Base-by-base conservation (phyloP, 2,888 invertebrate species). In the Agrotis exclamationis region DNA sequence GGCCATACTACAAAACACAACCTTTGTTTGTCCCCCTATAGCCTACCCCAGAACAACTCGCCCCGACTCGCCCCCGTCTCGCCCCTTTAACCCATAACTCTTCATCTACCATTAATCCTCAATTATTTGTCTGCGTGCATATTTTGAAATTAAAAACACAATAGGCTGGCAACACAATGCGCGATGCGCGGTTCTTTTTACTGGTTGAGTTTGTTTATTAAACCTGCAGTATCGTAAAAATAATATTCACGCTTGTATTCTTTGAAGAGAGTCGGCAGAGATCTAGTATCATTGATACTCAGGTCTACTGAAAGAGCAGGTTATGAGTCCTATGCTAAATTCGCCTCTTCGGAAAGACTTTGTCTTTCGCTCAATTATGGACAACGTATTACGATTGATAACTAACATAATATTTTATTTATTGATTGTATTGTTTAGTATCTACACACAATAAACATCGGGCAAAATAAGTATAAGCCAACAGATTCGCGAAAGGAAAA, bases 41-140 rank as follows among this genome's bases (percentile, higher is more conserved):
- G 20, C 45, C 39, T 11, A 9, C 70, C 72, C 22, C 16, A 3
- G 13, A 11, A 39, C 16, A 3, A 13, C n/a, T 65, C 48, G 13
- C 48, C 28, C n/a, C 14, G 0, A 44, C 44, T 57, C 45, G 18
- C 74, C 22, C 22, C 58, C 45, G 18, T 51, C 45, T 51, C 58
- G 50, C 22, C 64, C 63, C 58, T 44, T 62, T n/a, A 62, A 54
- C 66, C 78, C 67, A 74, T 83, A 77, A 80, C 60, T 75, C 77
- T 70, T 75, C 69, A 83, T 77, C 71, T 80, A 59, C 69, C 70
- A 75, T 83, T 83, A 85, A 85, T 85, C 74, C 69, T 33, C 68
- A 80, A 83, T 85, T 76, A 85, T 85, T 83, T 85, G 70, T 71
- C 73, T 51, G 69, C 60, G 64, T 79, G 72, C 75, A 82, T 83